Evolutionary conservation across 2,888 invertebrate genomes (phyloP).

Genomic region (Schrankia costaestrigalis): DNA sequence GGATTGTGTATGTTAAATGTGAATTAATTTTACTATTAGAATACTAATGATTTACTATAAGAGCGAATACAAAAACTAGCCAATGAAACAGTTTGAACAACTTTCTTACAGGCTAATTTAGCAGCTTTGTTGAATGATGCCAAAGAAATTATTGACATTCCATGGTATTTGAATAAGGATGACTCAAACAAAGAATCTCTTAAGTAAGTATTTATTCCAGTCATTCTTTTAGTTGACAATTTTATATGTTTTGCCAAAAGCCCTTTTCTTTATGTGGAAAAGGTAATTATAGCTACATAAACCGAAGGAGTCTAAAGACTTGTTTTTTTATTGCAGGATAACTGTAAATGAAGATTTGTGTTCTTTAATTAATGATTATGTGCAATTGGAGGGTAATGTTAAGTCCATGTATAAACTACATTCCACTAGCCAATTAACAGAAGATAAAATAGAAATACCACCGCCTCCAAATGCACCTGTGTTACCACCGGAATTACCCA

Average conservation of each 20-base stretch:
- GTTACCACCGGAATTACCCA: constrained; percentile 59
- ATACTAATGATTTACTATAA: too few species aligned
- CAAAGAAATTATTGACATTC: constrained; percentile 44
- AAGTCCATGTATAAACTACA: constrained; percentile 52
- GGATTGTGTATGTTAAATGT: too few species aligned
- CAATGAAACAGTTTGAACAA: not conserved
- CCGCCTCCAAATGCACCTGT: constrained; percentile 56
- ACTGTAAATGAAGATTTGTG: constrained; percentile 61
- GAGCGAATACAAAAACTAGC: too few species aligned
- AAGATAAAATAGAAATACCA: constrained; percentile 61
- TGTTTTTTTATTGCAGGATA: constrained; percentile 57
- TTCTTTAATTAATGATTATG: constrained; percentile 57
- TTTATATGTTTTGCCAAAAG: not conserved
- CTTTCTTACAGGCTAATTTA: constrained; percentile 49
- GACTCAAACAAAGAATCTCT: constrained; percentile 41
- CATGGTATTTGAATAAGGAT: constrained; percentile 63
- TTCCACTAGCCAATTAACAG: constrained; percentile 50
- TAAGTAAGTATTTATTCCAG: constrained; percentile 45
- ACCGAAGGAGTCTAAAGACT: too few species aligned
- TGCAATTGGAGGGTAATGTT: constrained; percentile 60
- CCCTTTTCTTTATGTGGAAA: too few species aligned
- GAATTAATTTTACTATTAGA: too few species aligned
- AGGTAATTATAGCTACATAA: too few species aligned
- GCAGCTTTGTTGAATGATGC: constrained; percentile 52
- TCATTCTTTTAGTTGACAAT: not conserved